A percentile compares a stretch with the other conserved stretches of the same genome.
Conservation (phyloP, 2,797 vertebrate species). For the Amazonetta brasiliensis region DNA sequence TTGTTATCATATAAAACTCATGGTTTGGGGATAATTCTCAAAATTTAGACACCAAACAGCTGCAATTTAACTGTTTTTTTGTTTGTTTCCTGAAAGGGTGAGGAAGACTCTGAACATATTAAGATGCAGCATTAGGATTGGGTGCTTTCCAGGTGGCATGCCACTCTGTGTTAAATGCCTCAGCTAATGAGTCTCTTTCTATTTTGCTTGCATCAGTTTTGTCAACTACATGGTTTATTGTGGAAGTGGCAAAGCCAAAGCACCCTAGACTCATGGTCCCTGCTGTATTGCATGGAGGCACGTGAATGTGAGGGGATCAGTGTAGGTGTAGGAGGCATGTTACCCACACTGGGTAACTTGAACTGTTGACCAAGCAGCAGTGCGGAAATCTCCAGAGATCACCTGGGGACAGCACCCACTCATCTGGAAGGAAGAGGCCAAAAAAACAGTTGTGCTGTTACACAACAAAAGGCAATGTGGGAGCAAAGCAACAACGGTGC, state of each 20-base stretch:
- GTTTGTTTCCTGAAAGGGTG: background rate
- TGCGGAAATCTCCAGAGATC: conserved; percentile 23
- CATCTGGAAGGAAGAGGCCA: background rate
- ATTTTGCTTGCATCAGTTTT: conserved; percentile 31
- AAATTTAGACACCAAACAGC: background rate
- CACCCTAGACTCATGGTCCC: background rate
- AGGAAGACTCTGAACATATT: conserved; percentile 45
- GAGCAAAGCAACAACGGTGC: background rate
- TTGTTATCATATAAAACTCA: background rate
- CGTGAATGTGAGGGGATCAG: background rate
- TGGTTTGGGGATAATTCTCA: background rate
- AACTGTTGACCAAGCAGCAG: conserved; percentile 28
- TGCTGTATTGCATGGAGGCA: background rate
- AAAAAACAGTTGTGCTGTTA: background rate
- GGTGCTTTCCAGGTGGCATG: conserved; percentile 61
- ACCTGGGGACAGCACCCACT: background rate
- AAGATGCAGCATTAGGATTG: conserved; percentile 61
- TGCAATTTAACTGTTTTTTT: background rate
- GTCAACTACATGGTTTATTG: conserved; percentile 26
- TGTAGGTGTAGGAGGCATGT: background rate
- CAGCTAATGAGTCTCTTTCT: conserved; percentile 66
- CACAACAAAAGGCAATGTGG: background rate
- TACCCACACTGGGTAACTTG: background rate
- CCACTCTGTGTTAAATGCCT: conserved; percentile 68
- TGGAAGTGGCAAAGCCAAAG: conserved; percentile 54